Evolutionary conservation across 2,888 invertebrate species (phyloP), one percentile per base, ranked within the genome.

Genomic region (Acleris holmiana): DNA sequence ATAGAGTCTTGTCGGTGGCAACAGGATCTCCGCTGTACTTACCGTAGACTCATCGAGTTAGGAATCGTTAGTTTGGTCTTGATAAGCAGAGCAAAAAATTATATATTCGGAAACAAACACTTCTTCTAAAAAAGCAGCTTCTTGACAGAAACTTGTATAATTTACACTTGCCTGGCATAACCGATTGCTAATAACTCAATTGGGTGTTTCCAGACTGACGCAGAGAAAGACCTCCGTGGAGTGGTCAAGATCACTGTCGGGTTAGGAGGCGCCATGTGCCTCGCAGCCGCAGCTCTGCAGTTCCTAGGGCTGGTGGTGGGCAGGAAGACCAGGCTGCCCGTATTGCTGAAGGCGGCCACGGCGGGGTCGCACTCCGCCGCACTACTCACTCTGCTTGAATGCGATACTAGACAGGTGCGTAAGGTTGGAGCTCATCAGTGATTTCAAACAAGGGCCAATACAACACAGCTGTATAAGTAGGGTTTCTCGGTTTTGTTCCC

Each of bases 331-430:
- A 76, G 79, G 53, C 69, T 91, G 53, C 84, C 86, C 0, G 80
- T 86, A 0, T 69, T 91, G 18, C 76, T 92, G 46, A 86, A 86
- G 62, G 88, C 85, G 7, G 83, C 85, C 0, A 89, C 90, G 0
- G 90, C 91, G 0, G 89, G 86, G 1, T 84, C 87, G 0, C 88
- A 92, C 65, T 86, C 88, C 2, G 87, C 87, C 15, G 90, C 91
- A 0, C 79, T 89, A 72, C 70, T 91, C 21, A 76, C 85, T 0
- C 72, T 92, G 1, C 70, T 90, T 17, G 88, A 90, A 54, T 91
- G 90, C 71, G 87, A 89, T 69, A 88, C 83, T 0, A 77, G 83
- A 77, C 89, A 90, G 83, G 90, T 89, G 51, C 66, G 68, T 53
- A 18, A 46, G 17, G n/a, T 47, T 17, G 29, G 8, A 8, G 8